Evolutionary conservation across 2,888 invertebrate genomes (phyloP), one percentile per base, ranked within the genome.

Genomic region (Macrosoma leucophasiata): DNA sequence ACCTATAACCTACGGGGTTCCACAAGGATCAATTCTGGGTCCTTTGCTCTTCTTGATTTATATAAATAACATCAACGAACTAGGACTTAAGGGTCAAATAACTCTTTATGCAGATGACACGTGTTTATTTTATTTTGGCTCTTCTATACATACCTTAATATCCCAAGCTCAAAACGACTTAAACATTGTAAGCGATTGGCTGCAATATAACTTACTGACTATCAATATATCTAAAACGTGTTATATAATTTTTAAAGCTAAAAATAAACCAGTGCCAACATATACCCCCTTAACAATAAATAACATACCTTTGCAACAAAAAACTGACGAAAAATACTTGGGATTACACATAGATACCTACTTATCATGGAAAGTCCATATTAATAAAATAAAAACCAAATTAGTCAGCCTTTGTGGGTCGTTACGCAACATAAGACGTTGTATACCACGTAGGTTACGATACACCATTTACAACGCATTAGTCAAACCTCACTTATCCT

Each of bases 1-100:
- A 7, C 23, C 23, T 15, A 24, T 39, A 6, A 24, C 34, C 1
- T 35, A 21, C 14, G 31, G 38, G 0, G 30, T 44, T 4, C 39
- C 41, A 0, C 39, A 44, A 15, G 41, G 41, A 1, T 41, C 41
- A 1, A 34, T 41, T 6, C 18, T 43, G n/a, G 38, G 41, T 2
- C 31, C 31, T 10, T 21, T 31, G 13, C 12, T 31, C 15, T 31
- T 24, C 13, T 18, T 28, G 23, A 18, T 19, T 4, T 21, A 29
- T 8, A 34, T 31, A 2, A 31, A 31, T 20, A 24, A 13, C n/a
- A 18, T 24, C 2, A 6, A 6, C 4, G 24, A 31, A 1, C n/a
- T 36, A 13, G 7, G 25, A 3, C 21, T 36, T 7, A 25, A 20
- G 9, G 35, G 29, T 8, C 28, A 28, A 4, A 23, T 33, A 7